Conservation (phyloP, 2,797 vertebrate genomes). For the Eptatretus atami region DNA sequence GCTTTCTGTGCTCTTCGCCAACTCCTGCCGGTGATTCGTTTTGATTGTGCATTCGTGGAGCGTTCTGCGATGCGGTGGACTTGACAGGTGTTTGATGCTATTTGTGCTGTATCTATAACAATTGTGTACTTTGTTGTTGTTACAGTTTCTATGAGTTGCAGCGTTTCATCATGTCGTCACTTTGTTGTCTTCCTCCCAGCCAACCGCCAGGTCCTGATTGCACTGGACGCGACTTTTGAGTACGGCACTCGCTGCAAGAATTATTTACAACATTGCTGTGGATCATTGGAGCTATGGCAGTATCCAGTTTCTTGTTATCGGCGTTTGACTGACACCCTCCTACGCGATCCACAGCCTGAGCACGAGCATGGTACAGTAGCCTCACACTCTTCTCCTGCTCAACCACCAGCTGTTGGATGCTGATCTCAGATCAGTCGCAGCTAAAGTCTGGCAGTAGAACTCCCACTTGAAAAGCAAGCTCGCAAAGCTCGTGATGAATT, state of each 20-base stretch:
- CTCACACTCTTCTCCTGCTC: slow-evolving; percentile 29
- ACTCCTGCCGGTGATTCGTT: slow-evolving; percentile 14
- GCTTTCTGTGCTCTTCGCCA: slow-evolving; percentile 30
- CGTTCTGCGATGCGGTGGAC: slow-evolving; percentile 12
- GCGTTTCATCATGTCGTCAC: not conserved
- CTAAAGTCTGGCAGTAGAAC: slow-evolving; percentile 37
- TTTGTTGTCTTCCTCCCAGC: slow-evolving; percentile 12
- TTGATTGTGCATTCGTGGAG: slow-evolving; percentile 17
- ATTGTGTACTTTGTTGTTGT: too few species aligned
- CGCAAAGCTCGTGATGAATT: slow-evolving; percentile 32
- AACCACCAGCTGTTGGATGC: slow-evolving; percentile 75
- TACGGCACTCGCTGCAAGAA: slow-evolving; percentile 19
- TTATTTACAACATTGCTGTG: slow-evolving; percentile 52
- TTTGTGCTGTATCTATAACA: too few species aligned
- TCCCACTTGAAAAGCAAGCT: slow-evolving; percentile 22
- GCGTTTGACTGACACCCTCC: slow-evolving; percentile 24
- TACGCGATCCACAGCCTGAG: slow-evolving; percentile 22
- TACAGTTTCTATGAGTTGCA: too few species aligned
- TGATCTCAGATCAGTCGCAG: slow-evolving; percentile 39
- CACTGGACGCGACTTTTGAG: slow-evolving; percentile 41
- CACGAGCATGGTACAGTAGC: slow-evolving; percentile 65
- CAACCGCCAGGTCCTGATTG: slow-evolving; percentile 33
- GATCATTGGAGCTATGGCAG: slow-evolving; percentile 42
- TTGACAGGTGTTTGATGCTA: not conserved
- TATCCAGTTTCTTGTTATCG: slow-evolving; percentile 48